Evolutionary conservation across 1,140 invertebrate genomes (phyloP), one percentile per base, ranked within the genome.

Genomic region (Tigriopus japonicus): DNA sequence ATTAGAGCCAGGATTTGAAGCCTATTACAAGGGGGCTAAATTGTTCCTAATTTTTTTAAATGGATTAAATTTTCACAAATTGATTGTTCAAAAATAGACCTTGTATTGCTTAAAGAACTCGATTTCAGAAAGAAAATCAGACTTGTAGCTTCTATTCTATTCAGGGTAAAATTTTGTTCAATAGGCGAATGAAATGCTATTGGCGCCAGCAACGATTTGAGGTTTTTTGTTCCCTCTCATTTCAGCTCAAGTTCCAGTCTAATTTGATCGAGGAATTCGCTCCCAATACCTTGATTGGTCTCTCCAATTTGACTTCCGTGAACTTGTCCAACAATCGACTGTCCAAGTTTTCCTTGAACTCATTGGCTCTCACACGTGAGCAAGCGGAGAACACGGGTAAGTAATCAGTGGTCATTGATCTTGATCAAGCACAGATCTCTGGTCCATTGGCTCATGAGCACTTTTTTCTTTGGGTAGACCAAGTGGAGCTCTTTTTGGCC

Each of bases 401-500:
- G 21, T 49, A 2, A n/a, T n/a, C n/a, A n/a, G n/a, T 15, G 21
- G 12, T 21, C 45, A 49, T 10, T 49, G 45, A 15, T 21, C n/a
- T 10, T 49, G 45, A 15, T 21, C n/a, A 49, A 49, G 45, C 3
- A 21, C 45, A 6, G n/a, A n/a, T n/a, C n/a, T 49, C 5, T 17
- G n/a, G 21, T 6, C 2, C n/a, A 49, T 17, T 35, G 3, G 28
- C 9, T 35, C 3, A 35, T 35, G 28, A 35, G 28, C 9, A 35
- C 9, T 35, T 35, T 49, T 49, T 49, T 21, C 3, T 49, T 49
- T 12, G 3, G 3, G 45, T 17, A 21, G 45, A 21, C 12, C 21
- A 2, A 51, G 87, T 88, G 3, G 86, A 92, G 73, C 92, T 93
- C 70, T 87, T 86, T 67, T 83, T 94, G 49, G 86, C 86, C 0